Evolutionary conservation across 2,113 vertebrate species (phyloP).

Genomic region (Xiphias gladius): DNA sequence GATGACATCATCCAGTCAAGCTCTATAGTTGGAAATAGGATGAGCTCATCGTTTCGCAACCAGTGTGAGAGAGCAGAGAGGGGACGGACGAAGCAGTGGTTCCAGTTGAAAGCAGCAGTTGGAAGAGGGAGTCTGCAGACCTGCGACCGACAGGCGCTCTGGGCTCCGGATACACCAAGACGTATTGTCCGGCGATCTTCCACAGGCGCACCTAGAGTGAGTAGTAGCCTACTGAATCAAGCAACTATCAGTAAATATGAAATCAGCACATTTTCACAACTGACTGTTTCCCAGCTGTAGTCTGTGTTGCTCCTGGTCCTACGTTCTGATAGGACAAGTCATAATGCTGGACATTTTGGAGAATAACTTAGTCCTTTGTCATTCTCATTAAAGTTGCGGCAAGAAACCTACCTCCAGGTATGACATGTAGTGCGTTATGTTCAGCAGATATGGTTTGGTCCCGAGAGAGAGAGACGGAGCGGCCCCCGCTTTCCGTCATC

Average conservation of each 20-base stretch:
- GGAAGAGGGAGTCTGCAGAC: slow-evolving; percentile 4
- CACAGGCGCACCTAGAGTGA: not conserved
- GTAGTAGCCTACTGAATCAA: not conserved
- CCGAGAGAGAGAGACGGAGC: slow-evolving; percentile 67
- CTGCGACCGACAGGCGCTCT: not conserved
- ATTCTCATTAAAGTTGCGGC: not conserved
- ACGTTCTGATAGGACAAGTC: too few species aligned
- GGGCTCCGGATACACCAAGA: not conserved
- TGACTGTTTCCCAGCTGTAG: not conserved
- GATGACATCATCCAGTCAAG: slow-evolving; percentile 83
- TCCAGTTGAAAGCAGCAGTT: not conserved
- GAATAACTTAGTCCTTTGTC: not conserved
- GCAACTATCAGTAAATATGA: not conserved
- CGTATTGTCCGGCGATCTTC: not conserved
- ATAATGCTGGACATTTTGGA: not conserved
- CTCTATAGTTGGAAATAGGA: slow-evolving; percentile 79
- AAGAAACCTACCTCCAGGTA: too few species aligned
- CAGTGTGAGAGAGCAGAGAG: slow-evolving; percentile 17
- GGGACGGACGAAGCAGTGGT: not conserved
- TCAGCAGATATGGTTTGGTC: slow-evolving; percentile 80
- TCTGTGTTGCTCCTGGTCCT: not conserved
- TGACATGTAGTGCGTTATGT: not conserved
- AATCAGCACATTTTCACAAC: not conserved
- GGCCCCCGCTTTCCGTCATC: slow-evolving; percentile 80
- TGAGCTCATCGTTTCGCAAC: slow-evolving; percentile 80